Evolutionary conservation across 2,797 vertebrate species (phyloP).

Genomic region (Chloroceryle amazona): DNA sequence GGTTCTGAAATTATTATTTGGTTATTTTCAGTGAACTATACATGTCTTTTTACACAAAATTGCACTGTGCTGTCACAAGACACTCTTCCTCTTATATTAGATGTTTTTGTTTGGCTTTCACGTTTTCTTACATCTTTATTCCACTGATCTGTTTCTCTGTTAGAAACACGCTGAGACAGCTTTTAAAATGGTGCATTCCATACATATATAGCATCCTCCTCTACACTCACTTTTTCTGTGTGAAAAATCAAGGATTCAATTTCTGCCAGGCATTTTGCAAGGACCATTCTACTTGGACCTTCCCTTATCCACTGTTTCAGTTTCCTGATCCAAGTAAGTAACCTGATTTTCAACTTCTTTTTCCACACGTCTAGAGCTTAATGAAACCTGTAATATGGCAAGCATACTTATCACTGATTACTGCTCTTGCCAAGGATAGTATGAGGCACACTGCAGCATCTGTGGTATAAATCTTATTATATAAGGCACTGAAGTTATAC

Average conservation of each 20-base stretch:
- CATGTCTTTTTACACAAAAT: not conserved
- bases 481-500: not conserved
- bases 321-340: not conserved
- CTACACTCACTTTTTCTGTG: not conserved
- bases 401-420: not conserved
- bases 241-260: not conserved
- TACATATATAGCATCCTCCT: not conserved
- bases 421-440: not conserved
- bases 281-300: not conserved
- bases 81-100: not conserved
- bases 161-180: not conserved
- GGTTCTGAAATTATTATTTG: conserved; percentile 7
- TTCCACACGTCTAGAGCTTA: not conserved
- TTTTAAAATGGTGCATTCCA: conserved; percentile 27
- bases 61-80: conserved; percentile 4
- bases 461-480: not conserved
- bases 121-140: conserved; percentile 23
- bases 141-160: not conserved
- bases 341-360: not conserved
- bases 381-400: not conserved
- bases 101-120: conserved; percentile 13
- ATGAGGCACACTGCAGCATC: not conserved
- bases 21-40: not conserved
- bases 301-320: not conserved
- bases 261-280: not conserved